Base-by-base conservation (phyloP, 2,113 vertebrate genomes). In the Ailurus styani region DNA sequence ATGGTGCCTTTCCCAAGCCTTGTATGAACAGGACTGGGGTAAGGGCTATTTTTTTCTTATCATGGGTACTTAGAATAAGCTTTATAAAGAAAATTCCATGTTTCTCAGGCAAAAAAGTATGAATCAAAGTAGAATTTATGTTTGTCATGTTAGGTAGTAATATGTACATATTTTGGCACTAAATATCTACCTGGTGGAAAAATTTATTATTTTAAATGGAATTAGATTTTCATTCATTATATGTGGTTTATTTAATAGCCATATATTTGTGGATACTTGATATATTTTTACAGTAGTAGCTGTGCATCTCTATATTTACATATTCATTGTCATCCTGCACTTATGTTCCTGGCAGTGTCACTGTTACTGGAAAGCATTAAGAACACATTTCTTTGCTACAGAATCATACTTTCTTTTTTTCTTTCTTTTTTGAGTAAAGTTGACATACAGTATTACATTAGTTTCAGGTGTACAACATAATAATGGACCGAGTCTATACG, bases 1-100 rank as follows among this genome's bases (percentile, higher is more conserved):
- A 98, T 97, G 98, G 98, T 99, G 99, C 98, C 99, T 99, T 99
- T 99, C 99, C 99, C 99, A 99, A 99, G 99, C 99, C 99, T 99
- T 99, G 98, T 99, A 99, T 99, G 99, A 99, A 98, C 99, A 99
- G 99, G 99, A 99, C 98, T 99, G 99, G 99, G 98, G 98, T 99
- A 99, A 99, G 98, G 99, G 98, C 97, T 98, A 64, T 98, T 97
- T 96, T 94, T 91, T 98, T 98, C 98, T 98, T 98, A 97, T 97
- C 96, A 88, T 93, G 87, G 72, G 94, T 98, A 97, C 96, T 98
- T 98, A 98, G 98, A 95, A 62, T 93, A 95, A 94, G 93, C 98
- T 98, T 97, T 98, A 96, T 84, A 97, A 98, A 96, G 96, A 98
- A 98, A 99, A 98, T 98, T 98, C 89, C 98, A 85, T 99, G 99